These are phyloP conservation scores for Luidia sarsii DNA, from an alignment of 53 echinoderm and acorn worm genomes.

Conservation along the genomic window DNA sequence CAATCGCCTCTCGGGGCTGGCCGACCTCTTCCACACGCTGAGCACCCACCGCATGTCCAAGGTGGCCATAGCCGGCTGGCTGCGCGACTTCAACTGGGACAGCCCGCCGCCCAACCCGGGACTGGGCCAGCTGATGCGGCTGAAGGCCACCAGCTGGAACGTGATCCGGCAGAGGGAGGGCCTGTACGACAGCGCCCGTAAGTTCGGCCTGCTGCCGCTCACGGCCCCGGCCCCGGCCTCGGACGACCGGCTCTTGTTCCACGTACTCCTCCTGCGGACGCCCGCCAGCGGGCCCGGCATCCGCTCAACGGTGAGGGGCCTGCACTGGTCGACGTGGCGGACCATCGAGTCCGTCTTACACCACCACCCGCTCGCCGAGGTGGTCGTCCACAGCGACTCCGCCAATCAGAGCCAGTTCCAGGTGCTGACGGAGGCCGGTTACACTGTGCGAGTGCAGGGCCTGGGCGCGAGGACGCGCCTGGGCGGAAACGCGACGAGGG, in stretches of 20 bases:
- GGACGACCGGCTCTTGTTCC: neutral
- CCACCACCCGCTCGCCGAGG: conserved; percentile 1
- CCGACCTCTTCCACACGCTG: conserved; percentile 2
- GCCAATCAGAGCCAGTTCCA: neutral
- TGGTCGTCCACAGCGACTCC: neutral
- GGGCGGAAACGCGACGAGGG: too few relatives aligned
- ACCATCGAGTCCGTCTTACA: neutral
- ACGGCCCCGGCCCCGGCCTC: neutral
- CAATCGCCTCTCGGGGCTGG: neutral
- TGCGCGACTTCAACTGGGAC: conserved; percentile 6
- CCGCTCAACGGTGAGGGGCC: neutral
- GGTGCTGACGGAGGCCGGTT: conserved; percentile 25
- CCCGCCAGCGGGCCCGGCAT: too few relatives aligned
- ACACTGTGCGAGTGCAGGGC: neutral
- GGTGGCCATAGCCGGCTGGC: neutral
- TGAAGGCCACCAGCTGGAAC: conserved; percentile 16
- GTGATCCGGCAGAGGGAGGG: neutral
- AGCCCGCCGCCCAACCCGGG: conserved; percentile 16
- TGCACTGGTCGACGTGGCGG: neutral
- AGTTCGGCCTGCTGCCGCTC: conserved; percentile 18
- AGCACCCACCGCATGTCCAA: neutral
- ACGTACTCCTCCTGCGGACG: too few relatives aligned
- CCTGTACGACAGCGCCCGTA: conserved; percentile 31
- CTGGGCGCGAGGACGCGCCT: too few relatives aligned
- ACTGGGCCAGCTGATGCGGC: neutral